Conservation (phyloP, 1,140 invertebrate species). For the Phymorhynchus buccinoides region DNA sequence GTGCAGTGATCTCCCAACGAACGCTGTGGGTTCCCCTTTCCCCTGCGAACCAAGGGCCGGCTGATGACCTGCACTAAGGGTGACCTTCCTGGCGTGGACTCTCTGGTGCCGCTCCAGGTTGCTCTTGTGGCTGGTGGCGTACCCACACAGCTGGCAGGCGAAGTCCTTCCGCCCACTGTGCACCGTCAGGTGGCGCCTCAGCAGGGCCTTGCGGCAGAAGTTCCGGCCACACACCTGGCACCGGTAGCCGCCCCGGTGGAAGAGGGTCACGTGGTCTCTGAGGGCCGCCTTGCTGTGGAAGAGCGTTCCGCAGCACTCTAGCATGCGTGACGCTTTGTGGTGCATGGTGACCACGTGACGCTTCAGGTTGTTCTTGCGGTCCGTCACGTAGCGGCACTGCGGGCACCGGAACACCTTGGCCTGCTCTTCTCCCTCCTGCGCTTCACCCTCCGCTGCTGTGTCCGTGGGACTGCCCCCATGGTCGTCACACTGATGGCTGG, state of each 20-base stretch:
- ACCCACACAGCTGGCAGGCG: constrained; percentile 70
- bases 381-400: constrained; percentile 71
- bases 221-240: constrained; percentile 71
- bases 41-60: background rate
- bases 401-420: constrained; percentile 56
- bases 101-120: constrained; percentile 74
- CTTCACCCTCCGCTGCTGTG: background rate
- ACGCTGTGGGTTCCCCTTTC: background rate
- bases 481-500: background rate
- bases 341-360: constrained; percentile 74
- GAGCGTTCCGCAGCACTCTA: constrained; percentile 71
- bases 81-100: constrained; percentile 49
- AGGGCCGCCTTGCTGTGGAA: constrained; percentile 72
- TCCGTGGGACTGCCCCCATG: background rate
- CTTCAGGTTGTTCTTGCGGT: constrained; percentile 74
- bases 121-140: constrained; percentile 75
- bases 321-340: constrained; percentile 59
- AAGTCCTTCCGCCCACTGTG: constrained; percentile 73
- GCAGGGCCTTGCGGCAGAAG: constrained; percentile 74
- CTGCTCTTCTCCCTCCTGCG: background rate
- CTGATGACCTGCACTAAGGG: background rate
- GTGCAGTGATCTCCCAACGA: background rate
- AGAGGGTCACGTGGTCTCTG: constrained; percentile 67
- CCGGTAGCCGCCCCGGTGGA: constrained; percentile 70
- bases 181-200: constrained; percentile 73